Evolutionary conservation across 2,888 invertebrate genomes (phyloP).

Genomic region (Ligdia adustata): DNA sequence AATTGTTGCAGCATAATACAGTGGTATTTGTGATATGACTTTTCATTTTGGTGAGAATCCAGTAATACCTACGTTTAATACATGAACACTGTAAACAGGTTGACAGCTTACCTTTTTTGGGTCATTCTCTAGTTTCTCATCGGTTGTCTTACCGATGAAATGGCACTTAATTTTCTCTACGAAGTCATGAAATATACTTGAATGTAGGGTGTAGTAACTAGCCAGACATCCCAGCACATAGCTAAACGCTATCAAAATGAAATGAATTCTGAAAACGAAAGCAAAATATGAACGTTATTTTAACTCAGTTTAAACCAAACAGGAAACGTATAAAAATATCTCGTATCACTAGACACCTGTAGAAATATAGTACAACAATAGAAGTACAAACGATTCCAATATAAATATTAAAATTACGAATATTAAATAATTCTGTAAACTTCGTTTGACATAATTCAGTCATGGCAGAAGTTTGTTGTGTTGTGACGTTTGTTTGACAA

Average conservation of each 20-base stretch:
- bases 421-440: constrained; percentile 74
- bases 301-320: constrained; percentile 35
- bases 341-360: constrained; percentile 56
- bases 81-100: constrained; percentile 7
- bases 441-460: constrained; percentile 81
- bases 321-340: constrained; percentile 28
- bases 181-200: constrained; percentile 62
- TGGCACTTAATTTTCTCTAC: constrained; percentile 69
- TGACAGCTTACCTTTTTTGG: constrained; percentile 58
- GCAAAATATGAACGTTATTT: constrained; percentile 45
- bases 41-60: too few relatives aligned
- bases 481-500: constrained; percentile 55
- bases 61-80: background rate
- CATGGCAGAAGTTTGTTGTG: constrained; percentile 76
- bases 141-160: constrained; percentile 53
- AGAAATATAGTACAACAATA: constrained; percentile 69
- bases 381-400: constrained; percentile 64
- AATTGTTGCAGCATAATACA: too few relatives aligned
- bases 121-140: constrained; percentile 44
- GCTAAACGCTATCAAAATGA: constrained; percentile 68
- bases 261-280: constrained; percentile 74
- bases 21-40: too few relatives aligned
- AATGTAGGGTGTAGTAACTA: constrained; percentile 74
- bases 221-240: constrained; percentile 80
- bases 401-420: constrained; percentile 78